Percentiles rank a stretch among this genome's conserved stretches.
These are phyloP conservation scores for Oryzias melastigma DNA, from an alignment of 2,113 vertebrate species.

Conservation along the genomic window DNA sequence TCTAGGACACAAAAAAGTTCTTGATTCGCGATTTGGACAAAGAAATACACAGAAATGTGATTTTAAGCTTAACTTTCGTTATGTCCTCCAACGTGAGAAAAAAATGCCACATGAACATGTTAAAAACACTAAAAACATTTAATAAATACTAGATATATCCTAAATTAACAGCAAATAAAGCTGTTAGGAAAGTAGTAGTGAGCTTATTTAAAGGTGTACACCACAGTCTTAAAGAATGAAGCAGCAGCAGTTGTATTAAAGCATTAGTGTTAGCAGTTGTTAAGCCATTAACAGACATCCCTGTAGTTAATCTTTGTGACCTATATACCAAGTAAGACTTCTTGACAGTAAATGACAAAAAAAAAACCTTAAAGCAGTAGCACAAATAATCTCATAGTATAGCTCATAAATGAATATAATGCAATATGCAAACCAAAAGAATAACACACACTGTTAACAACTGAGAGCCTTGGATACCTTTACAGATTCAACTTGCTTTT, in stretches of 20 bases:
- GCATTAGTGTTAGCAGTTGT: background rate
- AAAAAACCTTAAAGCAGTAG: background rate
- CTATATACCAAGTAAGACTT: constrained; percentile 59
- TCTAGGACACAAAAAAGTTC: too few species aligned
- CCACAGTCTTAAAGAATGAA: background rate
- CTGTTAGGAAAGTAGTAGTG: background rate
- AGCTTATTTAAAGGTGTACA: background rate
- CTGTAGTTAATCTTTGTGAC: constrained; percentile 36
- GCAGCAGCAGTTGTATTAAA: background rate
- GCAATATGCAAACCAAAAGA: background rate
- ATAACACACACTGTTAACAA: background rate
- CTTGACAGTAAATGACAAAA: constrained; percentile 5
- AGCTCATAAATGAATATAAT: too few species aligned
- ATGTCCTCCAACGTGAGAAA: too few species aligned
- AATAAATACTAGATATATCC: too few species aligned
- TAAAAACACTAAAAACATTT: too few species aligned
- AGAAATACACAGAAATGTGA: too few species aligned
- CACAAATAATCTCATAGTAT: too few species aligned
- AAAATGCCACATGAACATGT: too few species aligned
- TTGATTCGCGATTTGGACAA: too few species aligned
- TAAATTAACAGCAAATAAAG: background rate
- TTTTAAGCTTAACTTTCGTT: too few species aligned
- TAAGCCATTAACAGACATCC: constrained; percentile 47
- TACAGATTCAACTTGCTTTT: background rate
- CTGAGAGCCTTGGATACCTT: constrained; percentile 7